Percentiles rank a stretch among this genome's conserved stretches.
These are phyloP conservation scores for Lateolabrax maculatus DNA, from an alignment of 2,797 vertebrate species.

Conservation along the genomic window DNA sequence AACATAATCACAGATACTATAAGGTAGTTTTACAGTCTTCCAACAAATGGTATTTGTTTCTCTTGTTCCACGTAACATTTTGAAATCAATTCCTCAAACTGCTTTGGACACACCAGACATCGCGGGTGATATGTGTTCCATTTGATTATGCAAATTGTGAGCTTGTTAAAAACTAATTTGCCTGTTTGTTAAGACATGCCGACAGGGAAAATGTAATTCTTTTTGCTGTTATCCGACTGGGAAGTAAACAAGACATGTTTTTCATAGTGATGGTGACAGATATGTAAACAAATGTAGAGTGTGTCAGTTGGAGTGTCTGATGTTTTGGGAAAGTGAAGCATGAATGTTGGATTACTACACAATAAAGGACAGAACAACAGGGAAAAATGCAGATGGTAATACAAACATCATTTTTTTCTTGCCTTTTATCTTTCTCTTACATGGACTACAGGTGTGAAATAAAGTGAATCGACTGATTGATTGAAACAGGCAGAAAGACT, in stretches of 20 bases:
- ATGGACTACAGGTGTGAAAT: constrained; percentile 39
- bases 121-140: neutral
- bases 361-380: neutral
- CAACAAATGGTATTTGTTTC: neutral
- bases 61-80: neutral
- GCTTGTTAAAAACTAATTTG: constrained; percentile 30
- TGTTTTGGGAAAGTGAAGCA: constrained; percentile 7
- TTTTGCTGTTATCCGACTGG: neutral
- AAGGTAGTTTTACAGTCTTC: neutral
- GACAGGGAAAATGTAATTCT: constrained; percentile 3
- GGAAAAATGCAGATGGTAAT: constrained; percentile 2
- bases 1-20: neutral
- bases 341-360: constrained; percentile 22
- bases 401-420: neutral
- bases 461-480: constrained; percentile 24
- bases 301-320: neutral
- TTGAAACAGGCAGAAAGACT: constrained; percentile 22
- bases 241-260: constrained; percentile 2
- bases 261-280: constrained; percentile 22
- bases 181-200: constrained; percentile 19
- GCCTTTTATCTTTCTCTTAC: constrained; percentile 8
- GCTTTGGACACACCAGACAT: constrained; percentile 3
- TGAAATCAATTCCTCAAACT: constrained; percentile 4
- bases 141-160: constrained; percentile 38
- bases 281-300: constrained; percentile 11